Evolutionary conservation across 2,113 vertebrate genomes (phyloP).

Genomic region (Potamarius usumacintae): DNA sequence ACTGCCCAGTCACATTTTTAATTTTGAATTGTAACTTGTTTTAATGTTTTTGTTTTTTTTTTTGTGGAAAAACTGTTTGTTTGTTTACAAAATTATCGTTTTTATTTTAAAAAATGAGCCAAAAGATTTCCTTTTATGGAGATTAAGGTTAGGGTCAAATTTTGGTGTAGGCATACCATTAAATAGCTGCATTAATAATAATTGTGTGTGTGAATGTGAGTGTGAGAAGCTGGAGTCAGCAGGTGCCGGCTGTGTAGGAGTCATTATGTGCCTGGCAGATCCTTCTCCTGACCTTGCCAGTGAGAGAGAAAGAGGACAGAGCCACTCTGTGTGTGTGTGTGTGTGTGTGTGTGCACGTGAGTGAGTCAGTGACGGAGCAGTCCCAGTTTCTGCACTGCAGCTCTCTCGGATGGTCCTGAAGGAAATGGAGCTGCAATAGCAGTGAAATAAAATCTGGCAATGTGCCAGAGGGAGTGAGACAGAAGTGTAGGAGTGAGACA

Average conservation of each 20-base stretch:
- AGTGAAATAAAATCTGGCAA: slow-evolving; percentile 37
- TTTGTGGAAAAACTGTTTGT: not conserved
- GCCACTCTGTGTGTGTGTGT: slow-evolving; percentile 35
- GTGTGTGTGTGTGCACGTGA: slow-evolving; percentile 21
- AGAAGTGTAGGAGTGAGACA: slow-evolving; percentile 1
- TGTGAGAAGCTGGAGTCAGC: slow-evolving; percentile 24
- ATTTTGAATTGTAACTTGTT: no score
- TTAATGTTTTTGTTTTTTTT: no score
- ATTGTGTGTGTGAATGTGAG: not conserved
- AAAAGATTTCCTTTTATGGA: not conserved
- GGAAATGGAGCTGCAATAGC: slow-evolving; percentile 30
- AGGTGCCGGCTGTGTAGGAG: slow-evolving; percentile 44
- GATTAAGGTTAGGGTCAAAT: not conserved
- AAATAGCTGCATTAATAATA: not conserved
- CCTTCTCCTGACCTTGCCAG: slow-evolving; percentile 55
- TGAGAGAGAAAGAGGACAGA: slow-evolving; percentile 44
- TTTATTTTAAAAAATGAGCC: not conserved
- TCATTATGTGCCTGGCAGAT: slow-evolving; percentile 46
- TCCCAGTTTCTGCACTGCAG: slow-evolving; percentile 53
- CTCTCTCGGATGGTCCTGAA: slow-evolving; percentile 23
- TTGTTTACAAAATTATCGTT: not conserved
- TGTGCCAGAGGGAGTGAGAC: slow-evolving; percentile 22
- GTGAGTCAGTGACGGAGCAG: slow-evolving; percentile 35
- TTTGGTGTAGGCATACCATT: not conserved
- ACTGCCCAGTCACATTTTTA: no score